Base-by-base conservation (phyloP, 2,113 vertebrate species). In the Nothocercus julius region DNA sequence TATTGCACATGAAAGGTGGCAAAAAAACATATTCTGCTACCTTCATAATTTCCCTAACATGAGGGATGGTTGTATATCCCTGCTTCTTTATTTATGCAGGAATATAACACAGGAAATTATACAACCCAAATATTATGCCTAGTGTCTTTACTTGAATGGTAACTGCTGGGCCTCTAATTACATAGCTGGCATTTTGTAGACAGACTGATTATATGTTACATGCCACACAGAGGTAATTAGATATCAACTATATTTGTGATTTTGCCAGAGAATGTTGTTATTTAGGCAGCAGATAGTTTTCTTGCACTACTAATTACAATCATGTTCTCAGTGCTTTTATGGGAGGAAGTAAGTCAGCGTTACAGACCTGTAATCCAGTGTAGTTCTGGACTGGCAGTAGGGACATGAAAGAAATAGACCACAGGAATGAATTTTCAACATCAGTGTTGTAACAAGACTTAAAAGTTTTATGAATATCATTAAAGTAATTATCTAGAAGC, bases 101-200 rank as follows among this genome's bases (percentile, higher is more conserved):
- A 81, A 91, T 45, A 49, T 67, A 85, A 93, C 45, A 38, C 54
- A 74, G 78, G 67, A 89, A 92, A 87, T 81, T 25, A 90, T 11
- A 83, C 51, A 93, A 78, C 34, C 64, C 38, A 91, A 95, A 88
- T 90, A 94, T 95, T 93, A 88, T 79, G 76, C 53, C 40, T 3
- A 64, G 64, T 58, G 61, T 95, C 77, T 91, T 86, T 47, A 86
- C 47, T 86, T 75, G 81, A 86, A 91, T 25, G 56, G 61, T 75
- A 82, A 70, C 81, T 89, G 82, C 93, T 95, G 85, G 70, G 91
- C 81, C 67, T 94, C 92, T 95, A 96, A 97, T 97, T 95, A 95
- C 54, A 92, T 44, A 64, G 80, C 87, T 73, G 80, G 90, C 66
- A 91, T 88, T 94, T 90, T 79, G 77, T 83, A 94, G 86, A 94